phyloP scores from a whole-genome alignment of 2,797 vertebrate species.

The Rhinella marina region DNA sequence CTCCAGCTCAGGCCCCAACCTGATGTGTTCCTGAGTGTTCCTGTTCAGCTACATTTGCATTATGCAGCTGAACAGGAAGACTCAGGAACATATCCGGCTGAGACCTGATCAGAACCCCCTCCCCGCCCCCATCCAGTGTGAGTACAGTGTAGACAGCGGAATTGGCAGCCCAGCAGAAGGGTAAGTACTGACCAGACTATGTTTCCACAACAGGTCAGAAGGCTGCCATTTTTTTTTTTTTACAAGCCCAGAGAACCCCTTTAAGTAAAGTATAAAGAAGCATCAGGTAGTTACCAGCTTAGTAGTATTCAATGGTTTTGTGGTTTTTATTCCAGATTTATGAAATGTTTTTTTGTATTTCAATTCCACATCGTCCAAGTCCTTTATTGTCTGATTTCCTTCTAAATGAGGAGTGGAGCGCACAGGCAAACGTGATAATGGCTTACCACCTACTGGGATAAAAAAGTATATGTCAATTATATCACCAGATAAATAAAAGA shows the following conservation, averaged over 20 bases:
- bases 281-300: neutral
- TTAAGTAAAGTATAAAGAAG: neutral
- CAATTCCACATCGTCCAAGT: conserved; percentile 3
- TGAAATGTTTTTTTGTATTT: neutral
- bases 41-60: no score
- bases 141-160: no score
- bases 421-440: conserved; percentile 53
- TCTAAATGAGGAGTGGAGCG: conserved; percentile 39
- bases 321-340: conserved; percentile 63
- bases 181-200: no score
- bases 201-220: no score
- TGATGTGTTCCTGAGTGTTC: no score
- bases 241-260: neutral
- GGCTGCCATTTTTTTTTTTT: no score
- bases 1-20: no score
- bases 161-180: no score
- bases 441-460: conserved; percentile 73
- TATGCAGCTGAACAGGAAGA: no score
- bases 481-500: neutral
- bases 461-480: neutral
- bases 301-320: conserved; percentile 36
- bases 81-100: no score
- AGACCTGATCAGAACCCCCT: no score
- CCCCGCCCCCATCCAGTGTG: no score
- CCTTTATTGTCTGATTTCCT: neutral